phyloP scores from a whole-genome alignment of 2,888 invertebrate species.

The Polia nebulosa region DNA sequence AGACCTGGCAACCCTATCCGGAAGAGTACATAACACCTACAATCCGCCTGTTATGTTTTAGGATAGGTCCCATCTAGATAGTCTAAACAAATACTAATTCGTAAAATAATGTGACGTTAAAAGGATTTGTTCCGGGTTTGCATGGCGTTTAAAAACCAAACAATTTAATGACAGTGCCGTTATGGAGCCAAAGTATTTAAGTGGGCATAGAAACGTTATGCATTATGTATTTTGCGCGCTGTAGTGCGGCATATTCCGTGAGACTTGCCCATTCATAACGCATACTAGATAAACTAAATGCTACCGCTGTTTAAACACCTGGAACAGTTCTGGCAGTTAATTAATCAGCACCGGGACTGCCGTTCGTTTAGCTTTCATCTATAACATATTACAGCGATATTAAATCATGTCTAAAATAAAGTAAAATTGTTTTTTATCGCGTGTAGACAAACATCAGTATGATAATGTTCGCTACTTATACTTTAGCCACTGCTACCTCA shows the following conservation, averaged over 20 bases:
- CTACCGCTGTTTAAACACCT: constrained; percentile 41
- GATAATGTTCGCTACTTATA: constrained; percentile 51
- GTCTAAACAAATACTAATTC: not conserved
- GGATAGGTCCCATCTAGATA: not conserved
- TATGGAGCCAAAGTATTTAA: constrained; percentile 48
- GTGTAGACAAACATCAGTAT: constrained; percentile 46
- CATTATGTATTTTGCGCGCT: constrained; percentile 67
- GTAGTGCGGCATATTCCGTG: constrained; percentile 57
- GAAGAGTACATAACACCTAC: not conserved
- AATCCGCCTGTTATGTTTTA: not conserved
- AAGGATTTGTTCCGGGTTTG: constrained; percentile 15
- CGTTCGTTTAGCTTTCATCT: constrained; percentile 28
- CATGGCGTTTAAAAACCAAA: constrained; percentile 32
- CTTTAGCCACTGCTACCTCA: constrained; percentile 51
- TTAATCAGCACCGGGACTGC: constrained; percentile 22
- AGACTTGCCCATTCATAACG: constrained; percentile 58
- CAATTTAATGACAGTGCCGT: constrained; percentile 33
- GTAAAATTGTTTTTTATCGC: constrained; percentile 46
- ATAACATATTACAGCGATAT: constrained; percentile 5
- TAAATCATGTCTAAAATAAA: constrained; percentile 41
- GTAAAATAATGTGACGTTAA: constrained; percentile 1
- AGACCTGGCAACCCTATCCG: too few species aligned
- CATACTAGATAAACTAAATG: constrained; percentile 42
- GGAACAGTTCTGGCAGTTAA: constrained; percentile 23
- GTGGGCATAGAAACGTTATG: constrained; percentile 68